Conservation (phyloP, 2,797 vertebrate species). For the Pseudomugil tenellus region DNA sequence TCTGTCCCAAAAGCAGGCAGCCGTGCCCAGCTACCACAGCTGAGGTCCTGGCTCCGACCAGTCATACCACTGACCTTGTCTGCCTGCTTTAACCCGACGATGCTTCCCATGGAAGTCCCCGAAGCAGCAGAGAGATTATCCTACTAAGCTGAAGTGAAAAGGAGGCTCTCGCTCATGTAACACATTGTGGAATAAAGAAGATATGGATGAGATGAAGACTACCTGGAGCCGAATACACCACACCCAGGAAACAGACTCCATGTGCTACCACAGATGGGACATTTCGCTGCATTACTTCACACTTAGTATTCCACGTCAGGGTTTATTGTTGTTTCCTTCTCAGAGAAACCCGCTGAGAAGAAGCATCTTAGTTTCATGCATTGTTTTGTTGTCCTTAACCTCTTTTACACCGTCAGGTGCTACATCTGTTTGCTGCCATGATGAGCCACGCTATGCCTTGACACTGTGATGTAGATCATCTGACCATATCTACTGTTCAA, state of each 20-base stretch:
- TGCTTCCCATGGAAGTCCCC: constrained; percentile 85
- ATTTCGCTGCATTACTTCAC: constrained; percentile 41
- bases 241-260: constrained; percentile 18
- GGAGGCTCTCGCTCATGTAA: constrained; percentile 15
- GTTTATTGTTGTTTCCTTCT: constrained; percentile 66
- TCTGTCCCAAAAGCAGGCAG: constrained; percentile 95
- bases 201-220: constrained; percentile 18
- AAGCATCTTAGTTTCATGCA: constrained; percentile 2
- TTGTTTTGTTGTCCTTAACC: constrained; percentile 14
- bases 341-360: constrained; percentile 14
- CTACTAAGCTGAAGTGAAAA: constrained; percentile 47
- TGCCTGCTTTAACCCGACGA: constrained; percentile 55
- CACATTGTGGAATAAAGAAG: constrained; percentile 7
- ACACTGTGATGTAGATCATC: constrained; percentile 65
- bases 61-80: constrained; percentile 68
- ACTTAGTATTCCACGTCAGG: constrained; percentile 33
- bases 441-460: constrained; percentile 74
- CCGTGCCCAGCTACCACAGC: constrained; percentile 92
- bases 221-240: constrained; percentile 11
- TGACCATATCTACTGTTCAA: constrained; percentile 40
- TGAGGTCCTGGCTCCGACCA: constrained; percentile 79
- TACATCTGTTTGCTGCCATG: constrained; percentile 66
- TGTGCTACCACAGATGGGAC: constrained; percentile 35
- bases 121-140: constrained; percentile 57
- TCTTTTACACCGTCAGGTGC: constrained; percentile 50